Evolutionary conservation across 2,888 invertebrate species (phyloP), one percentile per base, ranked within the genome.

Genomic region (Oasisia sp.): DNA sequence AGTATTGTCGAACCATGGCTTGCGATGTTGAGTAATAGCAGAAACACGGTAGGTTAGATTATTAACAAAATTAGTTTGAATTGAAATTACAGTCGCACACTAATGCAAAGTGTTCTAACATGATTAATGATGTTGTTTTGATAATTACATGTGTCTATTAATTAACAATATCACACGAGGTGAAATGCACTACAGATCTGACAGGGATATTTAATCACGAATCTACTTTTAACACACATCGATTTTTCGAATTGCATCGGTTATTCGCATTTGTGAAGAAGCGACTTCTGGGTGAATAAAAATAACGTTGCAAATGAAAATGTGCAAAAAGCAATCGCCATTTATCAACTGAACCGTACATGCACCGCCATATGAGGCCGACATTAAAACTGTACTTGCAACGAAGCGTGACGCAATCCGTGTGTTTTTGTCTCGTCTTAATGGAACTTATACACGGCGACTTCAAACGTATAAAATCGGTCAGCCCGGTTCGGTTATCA

Each of bases 391-490:
- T 27, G 74, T 74, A 74, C 74, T 74, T 74, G 14, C 74, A 74
- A 7, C 27, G 19, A 19, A 14, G 74, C 74, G 74, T 74, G 74
- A 19, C 27, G 74, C 74, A 74, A 14, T 74, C 27, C 27, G 27
- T 74, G 2, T 27, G 27, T 19, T 74, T 74, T 27, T 74, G 74
- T 19, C 19, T 74, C 74, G 14, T 74, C 74, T 19, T 74, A 74
- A 27, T 74, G 74, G 74, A 74, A 74, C 14, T 7, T 74, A 74
- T 19, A 74, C 74, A 74, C 74, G 74, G 19, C 27, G 27, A 74
- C 74, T 74, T 74, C 74, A 74, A 74, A 74, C 74, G 74, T 74
- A 74, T 74, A 74, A 74, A 74, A 74, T 74, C 74, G 74, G 74
- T 74, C 74, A 74, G 74, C 5, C 74, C 27, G 19, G 74, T 74